phyloP scores from a whole-genome alignment of 1,140 invertebrate species.

The Drosophila subobscura region DNA sequence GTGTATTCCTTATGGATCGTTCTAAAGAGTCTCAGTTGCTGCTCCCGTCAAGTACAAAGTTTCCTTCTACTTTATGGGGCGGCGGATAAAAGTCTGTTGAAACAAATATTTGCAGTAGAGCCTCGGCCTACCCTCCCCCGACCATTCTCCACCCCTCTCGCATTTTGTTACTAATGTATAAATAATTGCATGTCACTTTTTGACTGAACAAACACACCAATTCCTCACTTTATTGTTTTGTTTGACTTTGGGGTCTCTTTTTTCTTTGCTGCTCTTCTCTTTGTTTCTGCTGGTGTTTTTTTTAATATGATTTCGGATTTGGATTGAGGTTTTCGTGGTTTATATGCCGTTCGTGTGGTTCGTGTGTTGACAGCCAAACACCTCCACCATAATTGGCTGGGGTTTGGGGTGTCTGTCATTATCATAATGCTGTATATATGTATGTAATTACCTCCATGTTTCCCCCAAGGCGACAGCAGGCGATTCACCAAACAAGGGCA shows the following conservation, averaged over 20 bases:
- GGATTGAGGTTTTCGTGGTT: conserved; percentile 15
- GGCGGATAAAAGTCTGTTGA: too few relatives aligned
- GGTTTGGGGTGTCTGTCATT: conserved; percentile 43
- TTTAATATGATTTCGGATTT: conserved; percentile 14
- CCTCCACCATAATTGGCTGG: conserved; percentile 37
- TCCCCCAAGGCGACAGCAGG: background rate
- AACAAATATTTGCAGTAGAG: background rate
- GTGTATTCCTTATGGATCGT: too few relatives aligned
- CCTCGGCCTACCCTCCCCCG: conserved; percentile 21
- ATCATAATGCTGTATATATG: conserved; percentile 46
- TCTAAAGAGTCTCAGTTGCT: too few relatives aligned
- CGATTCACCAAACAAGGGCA: conserved; percentile 1
- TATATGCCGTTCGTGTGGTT: conserved; percentile 1
- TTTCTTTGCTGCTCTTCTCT: background rate
- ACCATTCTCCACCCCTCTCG: conserved; percentile 19
- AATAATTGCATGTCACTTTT: conserved; percentile 74
- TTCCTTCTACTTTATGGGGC: background rate
- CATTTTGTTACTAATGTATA: conserved; percentile 55
- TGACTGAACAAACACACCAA: conserved; percentile 52
- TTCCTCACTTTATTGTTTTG: conserved; percentile 36
- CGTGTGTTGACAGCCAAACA: conserved; percentile 55
- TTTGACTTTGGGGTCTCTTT: conserved; percentile 17
- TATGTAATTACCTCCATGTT: conserved; percentile 35
- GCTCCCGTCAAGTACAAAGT: background rate
- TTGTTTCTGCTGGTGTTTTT: conserved; percentile 8